Evolutionary conservation across 2,797 vertebrate genomes (phyloP).

Genomic region (Hyperoplus lanceolatus): DNA sequence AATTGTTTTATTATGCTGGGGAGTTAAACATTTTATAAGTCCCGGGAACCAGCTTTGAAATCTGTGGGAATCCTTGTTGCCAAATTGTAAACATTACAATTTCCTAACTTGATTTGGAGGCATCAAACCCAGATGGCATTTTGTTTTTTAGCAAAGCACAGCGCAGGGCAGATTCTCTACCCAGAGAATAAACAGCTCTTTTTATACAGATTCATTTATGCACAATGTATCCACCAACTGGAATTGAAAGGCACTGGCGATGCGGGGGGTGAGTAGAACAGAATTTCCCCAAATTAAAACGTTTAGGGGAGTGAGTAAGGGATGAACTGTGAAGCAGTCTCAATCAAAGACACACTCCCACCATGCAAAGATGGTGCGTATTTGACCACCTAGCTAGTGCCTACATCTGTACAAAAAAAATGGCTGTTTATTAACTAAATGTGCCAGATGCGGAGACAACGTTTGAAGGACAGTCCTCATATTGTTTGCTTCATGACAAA

Average conservation of each 20-base stretch:
- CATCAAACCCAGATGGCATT: slow-evolving; percentile 27
- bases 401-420: slow-evolving; percentile 2
- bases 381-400: not conserved
- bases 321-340: not conserved
- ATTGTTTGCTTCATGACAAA: not conserved
- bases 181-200: slow-evolving; percentile 14
- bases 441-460: not conserved
- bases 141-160: slow-evolving; percentile 15
- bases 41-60: slow-evolving; percentile 42
- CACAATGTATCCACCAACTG: not conserved
- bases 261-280: slow-evolving; percentile 9
- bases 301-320: slow-evolving; percentile 1
- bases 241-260: slow-evolving; percentile 6
- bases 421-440: not conserved
- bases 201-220: slow-evolving; percentile 1
- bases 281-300: slow-evolving; percentile 21
- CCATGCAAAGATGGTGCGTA: not conserved
- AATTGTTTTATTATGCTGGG: slow-evolving; percentile 33
- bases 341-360: not conserved
- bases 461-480: not conserved
- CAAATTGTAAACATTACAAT: slow-evolving; percentile 42
- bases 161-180: not conserved
- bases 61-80: slow-evolving; percentile 25
- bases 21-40: slow-evolving; percentile 35
- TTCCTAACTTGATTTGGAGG: slow-evolving; percentile 19